A percentile compares a stretch with the other conserved stretches of the same genome.
Conservation (phyloP, 2,888 invertebrate genomes). For the Phaedon cochleariae region DNA sequence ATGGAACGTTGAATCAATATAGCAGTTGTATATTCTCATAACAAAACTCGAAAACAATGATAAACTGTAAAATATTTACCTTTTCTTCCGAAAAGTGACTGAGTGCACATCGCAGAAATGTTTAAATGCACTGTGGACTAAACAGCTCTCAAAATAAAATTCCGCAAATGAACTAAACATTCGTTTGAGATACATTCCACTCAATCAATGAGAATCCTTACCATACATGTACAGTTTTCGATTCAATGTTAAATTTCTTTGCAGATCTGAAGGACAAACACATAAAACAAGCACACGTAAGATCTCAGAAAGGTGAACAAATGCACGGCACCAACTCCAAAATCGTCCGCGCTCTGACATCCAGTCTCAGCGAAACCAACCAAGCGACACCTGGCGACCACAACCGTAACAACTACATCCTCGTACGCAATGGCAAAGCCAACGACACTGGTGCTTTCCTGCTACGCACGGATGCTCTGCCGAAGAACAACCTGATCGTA, state of each 20-base stretch:
- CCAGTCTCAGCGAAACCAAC: slow-evolving; percentile 46
- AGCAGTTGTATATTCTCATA: too few relatives aligned
- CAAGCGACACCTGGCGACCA: slow-evolving; percentile 46
- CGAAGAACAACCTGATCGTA: slow-evolving; percentile 52
- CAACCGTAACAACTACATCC: slow-evolving; percentile 56
- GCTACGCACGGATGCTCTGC: slow-evolving; percentile 53
- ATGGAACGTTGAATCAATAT: too few relatives aligned
- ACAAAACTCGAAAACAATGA: too few relatives aligned
- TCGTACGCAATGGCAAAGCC: slow-evolving; percentile 55
- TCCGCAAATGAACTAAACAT: too few relatives aligned
- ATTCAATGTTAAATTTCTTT: slow-evolving; percentile 28
- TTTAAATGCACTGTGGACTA: too few relatives aligned
- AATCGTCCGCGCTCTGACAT: slow-evolving; percentile 49
- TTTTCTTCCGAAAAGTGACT: too few relatives aligned
- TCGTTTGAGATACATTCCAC: too few relatives aligned
- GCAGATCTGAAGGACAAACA: slow-evolving; percentile 35
- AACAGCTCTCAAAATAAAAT: too few relatives aligned
- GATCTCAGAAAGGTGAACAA: slow-evolving; percentile 37
- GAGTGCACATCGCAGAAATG: too few relatives aligned
- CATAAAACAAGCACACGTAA: slow-evolving; percentile 8
- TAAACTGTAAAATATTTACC: too few relatives aligned
- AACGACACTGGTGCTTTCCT: slow-evolving; percentile 56
- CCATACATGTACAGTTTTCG: background rate
- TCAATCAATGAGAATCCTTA: too few relatives aligned
- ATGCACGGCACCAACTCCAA: slow-evolving; percentile 56